Base-by-base conservation (phyloP, 2,888 invertebrate species). In the Melipona beecheii region DNA sequence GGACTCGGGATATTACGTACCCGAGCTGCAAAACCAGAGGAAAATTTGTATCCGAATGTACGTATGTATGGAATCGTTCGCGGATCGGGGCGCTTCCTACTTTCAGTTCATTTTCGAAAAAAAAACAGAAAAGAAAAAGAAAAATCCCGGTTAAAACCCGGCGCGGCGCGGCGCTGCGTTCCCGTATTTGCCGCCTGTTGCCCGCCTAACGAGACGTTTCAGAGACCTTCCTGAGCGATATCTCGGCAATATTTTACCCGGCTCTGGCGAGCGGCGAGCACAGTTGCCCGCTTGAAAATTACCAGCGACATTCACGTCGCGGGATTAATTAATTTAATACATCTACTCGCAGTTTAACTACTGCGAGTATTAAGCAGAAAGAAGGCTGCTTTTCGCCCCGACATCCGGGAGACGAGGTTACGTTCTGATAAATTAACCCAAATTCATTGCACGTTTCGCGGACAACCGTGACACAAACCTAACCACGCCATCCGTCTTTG, bases 81-180 rank as follows among this genome's bases (percentile, higher is more conserved):
- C 24, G 75, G 68, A 68, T 68, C 19, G n/a, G 21, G 75, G 74
- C 73, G 87, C 83, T 89, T 89, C 86, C 89, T 89, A 82, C 85
- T 89, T 86, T 89, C 89, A 36, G 78, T 72, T 73, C 65, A 24
- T 86, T 87, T 83, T 19, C 64, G 83, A 87, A 88, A 60, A 24
- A 31, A 60, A 3, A 19, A 11, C 9, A 9, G 2, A 43, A 9
- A 43, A 43, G 9, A 9, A 43, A 43, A 9, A 9, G 4, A 58
- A 58, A 58, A 84, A 80, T 49, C 43, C n/a, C n/a, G n/a, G n/a
- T 24, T 64, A 65, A 24, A 65, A 73, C 49, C 79, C 70, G 66
- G 56, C 36, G n/a, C 9, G 43, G 24, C 64, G 24, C 9, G 43
- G 24, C 64, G 4, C 24, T 62, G 5, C 60, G 17, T 24, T 24